These are phyloP conservation scores for Phoxinus phoxinus DNA, from an alignment of 2,113 vertebrate genomes.

Conservation along the genomic window DNA sequence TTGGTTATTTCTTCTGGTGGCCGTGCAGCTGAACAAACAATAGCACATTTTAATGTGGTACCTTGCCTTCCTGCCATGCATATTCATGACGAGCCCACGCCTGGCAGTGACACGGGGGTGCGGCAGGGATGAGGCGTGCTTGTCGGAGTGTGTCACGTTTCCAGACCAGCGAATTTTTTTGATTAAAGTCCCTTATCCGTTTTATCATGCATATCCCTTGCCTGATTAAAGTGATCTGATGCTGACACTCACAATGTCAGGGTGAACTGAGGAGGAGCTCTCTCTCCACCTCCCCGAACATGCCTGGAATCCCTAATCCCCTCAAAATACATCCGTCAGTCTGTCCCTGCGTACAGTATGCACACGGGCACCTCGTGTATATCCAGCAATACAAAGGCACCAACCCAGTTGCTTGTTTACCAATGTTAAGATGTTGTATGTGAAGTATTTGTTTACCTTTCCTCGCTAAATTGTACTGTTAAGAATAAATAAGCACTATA, in stretches of 20 bases:
- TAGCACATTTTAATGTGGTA: conserved; percentile 91
- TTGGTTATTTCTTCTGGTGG: conserved; percentile 53
- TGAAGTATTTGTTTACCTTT: background rate
- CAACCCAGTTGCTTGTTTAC: background rate
- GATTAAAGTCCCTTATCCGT: conserved; percentile 99
- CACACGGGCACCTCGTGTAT: background rate
- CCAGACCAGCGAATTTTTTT: conserved; percentile 99
- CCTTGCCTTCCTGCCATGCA: conserved; percentile 84
- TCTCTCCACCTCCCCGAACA: conserved; percentile 83
- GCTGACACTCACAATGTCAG: conserved; percentile 99
- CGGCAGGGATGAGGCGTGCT: conserved; percentile 90
- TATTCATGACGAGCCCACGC: conserved; percentile 91
- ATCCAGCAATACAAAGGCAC: background rate
- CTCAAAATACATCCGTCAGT: conserved; percentile 48
- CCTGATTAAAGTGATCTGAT: conserved; percentile 99
- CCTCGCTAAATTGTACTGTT: background rate
- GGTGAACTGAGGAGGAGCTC: conserved; percentile 86
- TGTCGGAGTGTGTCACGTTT: conserved; percentile 98
- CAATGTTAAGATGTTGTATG: background rate
- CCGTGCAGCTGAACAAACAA: conserved; percentile 76
- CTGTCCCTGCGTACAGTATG: conserved; percentile 22
- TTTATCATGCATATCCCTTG: conserved; percentile 99
- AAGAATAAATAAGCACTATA: background rate
- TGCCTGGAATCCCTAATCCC: conserved; percentile 91
- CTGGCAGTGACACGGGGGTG: conserved; percentile 80